Evolutionary conservation across 2,113 vertebrate genomes (phyloP), one percentile per base, ranked within the genome.

Genomic region (Periophthalmodon schlosseri): DNA sequence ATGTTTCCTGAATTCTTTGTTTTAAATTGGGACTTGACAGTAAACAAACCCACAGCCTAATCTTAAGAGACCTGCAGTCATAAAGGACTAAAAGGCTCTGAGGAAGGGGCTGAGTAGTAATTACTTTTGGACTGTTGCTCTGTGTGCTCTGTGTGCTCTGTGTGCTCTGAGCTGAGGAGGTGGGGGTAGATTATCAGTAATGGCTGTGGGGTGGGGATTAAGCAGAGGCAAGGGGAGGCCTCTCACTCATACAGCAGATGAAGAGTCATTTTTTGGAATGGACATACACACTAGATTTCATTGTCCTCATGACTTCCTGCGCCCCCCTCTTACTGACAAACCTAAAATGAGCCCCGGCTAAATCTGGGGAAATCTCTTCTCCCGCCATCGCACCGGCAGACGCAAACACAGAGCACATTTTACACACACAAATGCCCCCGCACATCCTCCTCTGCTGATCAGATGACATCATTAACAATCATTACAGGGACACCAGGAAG

Each of bases 391-490:
- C 77, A 80, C 63, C 28, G 71, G 73, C 74, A 86, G 64, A 81
- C 76, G 33, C 73, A 56, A 67, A 77, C 77, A 76, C 70, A 68
- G 77, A 78, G 63, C 60, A 46, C 63, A 80, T 77, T 91, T 68
- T 64, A 69, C 66, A 66, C 84, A 78, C 83, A 80, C 78, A 85
- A 63, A 84, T 57, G 77, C 76, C 70, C 76, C 10, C 74, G 85
- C 82, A 88, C 84, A 85, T 90, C 87, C 89, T 90, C 84, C 79
- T 74, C 79, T 88, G 68, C 90, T 78, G 93, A 94, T 94, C 91
- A 80, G 87, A 92, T 94, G 91, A 94, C 93, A 94, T 94, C 90
- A 91, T 93, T 94, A 94, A 93, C 89, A 93, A 92, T 92, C 91
- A 94, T 94, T 93, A 92, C 85, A 79, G 81, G 86, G 89, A 92